Evolutionary conservation across 2,888 invertebrate species (phyloP).

Genomic region (Dione vanillae): DNA sequence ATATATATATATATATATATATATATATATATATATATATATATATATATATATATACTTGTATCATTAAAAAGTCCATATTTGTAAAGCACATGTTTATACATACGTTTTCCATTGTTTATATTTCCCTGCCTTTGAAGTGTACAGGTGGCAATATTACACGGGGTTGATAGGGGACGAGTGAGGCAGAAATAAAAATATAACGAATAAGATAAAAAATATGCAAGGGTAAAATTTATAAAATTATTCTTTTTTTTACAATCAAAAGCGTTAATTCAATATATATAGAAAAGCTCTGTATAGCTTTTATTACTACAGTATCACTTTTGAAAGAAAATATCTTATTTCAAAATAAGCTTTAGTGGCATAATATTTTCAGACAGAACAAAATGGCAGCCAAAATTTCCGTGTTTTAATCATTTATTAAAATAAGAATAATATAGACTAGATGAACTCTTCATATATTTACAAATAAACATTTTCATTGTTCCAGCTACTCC

Average conservation of each 20-base stretch:
- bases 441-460: not conserved
- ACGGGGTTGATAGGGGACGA: conserved; percentile 10
- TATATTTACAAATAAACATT: conserved; percentile 29
- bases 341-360: no score
- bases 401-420: no score
- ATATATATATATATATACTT: not conserved
- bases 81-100: not conserved
- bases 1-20: no score
- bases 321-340: no score
- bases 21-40: no score
- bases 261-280: not conserved
- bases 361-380: no score
- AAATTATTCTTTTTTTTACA: not conserved
- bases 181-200: conserved; percentile 5
- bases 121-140: conserved; percentile 22
- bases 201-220: conserved; percentile 5
- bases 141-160: conserved; percentile 22
- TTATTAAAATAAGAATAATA: no score
- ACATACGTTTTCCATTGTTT: conserved; percentile 10
- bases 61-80: not conserved
- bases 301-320: no score
- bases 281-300: not conserved
- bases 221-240: not conserved
- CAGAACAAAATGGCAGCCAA: no score
- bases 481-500: conserved; percentile 81